Percentiles rank a stretch among this genome's conserved stretches.
Conservation (phyloP, 2,888 invertebrate species). For the Cosmia pyralina region DNA sequence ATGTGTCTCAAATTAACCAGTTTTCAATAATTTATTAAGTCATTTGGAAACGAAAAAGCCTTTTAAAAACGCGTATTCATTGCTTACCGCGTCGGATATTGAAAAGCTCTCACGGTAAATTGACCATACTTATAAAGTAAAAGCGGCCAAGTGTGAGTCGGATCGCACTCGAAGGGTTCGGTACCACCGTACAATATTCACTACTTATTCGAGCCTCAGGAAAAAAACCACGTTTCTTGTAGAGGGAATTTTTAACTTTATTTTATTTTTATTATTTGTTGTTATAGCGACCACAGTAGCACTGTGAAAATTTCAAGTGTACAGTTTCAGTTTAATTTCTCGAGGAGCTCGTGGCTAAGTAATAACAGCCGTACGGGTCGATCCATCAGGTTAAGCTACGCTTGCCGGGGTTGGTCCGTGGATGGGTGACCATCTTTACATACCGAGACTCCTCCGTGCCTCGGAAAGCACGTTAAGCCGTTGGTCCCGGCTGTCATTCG, state of each 20-base stretch:
- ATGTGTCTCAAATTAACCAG: conserved; percentile 30
- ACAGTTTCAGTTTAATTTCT: too few species aligned
- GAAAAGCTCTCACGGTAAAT: conserved; percentile 40
- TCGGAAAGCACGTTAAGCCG: too few species aligned
- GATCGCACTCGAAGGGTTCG: background rate
- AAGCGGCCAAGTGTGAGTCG: background rate
- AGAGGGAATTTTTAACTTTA: background rate
- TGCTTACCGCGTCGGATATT: conserved; percentile 18
- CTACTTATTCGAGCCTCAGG: too few species aligned
- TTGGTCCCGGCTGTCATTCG: too few species aligned
- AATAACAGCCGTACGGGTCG: too few species aligned
- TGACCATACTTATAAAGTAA: conserved; percentile 12
- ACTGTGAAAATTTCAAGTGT: too few species aligned
- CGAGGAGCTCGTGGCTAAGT: too few species aligned
- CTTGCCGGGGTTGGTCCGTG: too few species aligned
- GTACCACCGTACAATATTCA: background rate
- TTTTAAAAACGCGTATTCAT: conserved; percentile 35
- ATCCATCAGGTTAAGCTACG: too few species aligned
- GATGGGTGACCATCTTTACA: too few species aligned
- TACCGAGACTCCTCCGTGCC: too few species aligned
- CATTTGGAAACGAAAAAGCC: conserved; percentile 20
- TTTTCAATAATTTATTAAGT: conserved; percentile 33
- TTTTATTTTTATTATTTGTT: background rate
- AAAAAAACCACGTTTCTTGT: background rate
- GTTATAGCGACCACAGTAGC: too few species aligned